Conservation (phyloP, 2,888 invertebrate genomes). For the Caenorhabditis imperialis region DNA sequence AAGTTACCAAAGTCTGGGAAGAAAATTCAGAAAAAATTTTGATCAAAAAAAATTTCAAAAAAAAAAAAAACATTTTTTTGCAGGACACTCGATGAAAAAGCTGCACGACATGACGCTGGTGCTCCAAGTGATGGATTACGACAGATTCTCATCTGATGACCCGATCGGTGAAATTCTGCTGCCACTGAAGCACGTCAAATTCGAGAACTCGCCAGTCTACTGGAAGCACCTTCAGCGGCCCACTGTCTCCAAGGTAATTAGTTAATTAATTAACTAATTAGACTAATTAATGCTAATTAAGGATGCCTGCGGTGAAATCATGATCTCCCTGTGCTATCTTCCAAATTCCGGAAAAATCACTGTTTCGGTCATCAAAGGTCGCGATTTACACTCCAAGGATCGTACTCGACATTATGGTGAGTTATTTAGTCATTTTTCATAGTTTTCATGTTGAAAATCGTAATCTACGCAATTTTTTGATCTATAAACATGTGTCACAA, state of each 20-base stretch:
- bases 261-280: background rate
- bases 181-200: slow-evolving; percentile 76
- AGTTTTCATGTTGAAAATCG: too few species aligned
- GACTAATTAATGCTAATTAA: slow-evolving; percentile 20
- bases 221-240: slow-evolving; percentile 78
- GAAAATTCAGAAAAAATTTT: background rate
- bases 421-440: background rate
- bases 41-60: background rate
- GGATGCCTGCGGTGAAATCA: slow-evolving; percentile 90
- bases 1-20: too few species aligned
- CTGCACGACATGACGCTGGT: slow-evolving; percentile 77
- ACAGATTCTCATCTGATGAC: slow-evolving; percentile 76
- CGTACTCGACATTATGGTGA: slow-evolving; percentile 57
- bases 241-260: slow-evolving; percentile 71
- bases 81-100: slow-evolving; percentile 76
- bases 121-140: slow-evolving; percentile 77
- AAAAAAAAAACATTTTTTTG: slow-evolving; percentile 31
- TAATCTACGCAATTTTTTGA: too few species aligned
- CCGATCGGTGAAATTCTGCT: slow-evolving; percentile 77
- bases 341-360: slow-evolving; percentile 94
- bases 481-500: too few species aligned
- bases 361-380: slow-evolving; percentile 90
- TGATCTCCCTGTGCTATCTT: slow-evolving; percentile 92
- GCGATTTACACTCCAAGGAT: slow-evolving; percentile 85
- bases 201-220: slow-evolving; percentile 76